Evolutionary conservation across 2,888 invertebrate species (phyloP).

Genomic region (Lithophane ornitopus): DNA sequence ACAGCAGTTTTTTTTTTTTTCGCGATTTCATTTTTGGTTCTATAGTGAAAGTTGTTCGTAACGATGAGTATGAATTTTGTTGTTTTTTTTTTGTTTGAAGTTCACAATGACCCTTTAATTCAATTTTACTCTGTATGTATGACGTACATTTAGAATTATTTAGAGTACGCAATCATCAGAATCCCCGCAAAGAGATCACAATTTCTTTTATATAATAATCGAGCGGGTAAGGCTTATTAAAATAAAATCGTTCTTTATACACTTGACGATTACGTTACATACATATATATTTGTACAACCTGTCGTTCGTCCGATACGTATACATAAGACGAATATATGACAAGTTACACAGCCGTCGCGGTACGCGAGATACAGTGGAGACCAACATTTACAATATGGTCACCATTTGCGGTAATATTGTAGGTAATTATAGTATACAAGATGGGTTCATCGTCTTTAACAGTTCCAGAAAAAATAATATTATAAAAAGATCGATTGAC

Average conservation of each 20-base stretch:
- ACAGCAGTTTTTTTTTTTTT: too few relatives aligned
- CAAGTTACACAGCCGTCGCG: slow-evolving; percentile 64
- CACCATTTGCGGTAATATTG: slow-evolving; percentile 15
- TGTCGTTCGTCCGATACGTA: slow-evolving; percentile 29
- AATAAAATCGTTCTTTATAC: slow-evolving; percentile 44
- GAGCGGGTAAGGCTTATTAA: slow-evolving; percentile 50
- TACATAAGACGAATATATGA: slow-evolving; percentile 43
- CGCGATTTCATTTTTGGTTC: too few relatives aligned
- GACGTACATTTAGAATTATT: slow-evolving; percentile 33
- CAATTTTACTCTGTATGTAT: slow-evolving; percentile 21
- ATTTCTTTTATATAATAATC: slow-evolving; percentile 54
- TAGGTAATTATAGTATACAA: slow-evolving; percentile 22
- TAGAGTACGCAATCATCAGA: slow-evolving; percentile 37
- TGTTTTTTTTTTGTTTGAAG: too few relatives aligned
- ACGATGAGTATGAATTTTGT: too few relatives aligned
- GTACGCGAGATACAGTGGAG: slow-evolving; percentile 48
- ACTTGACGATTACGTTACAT: slow-evolving; percentile 42
- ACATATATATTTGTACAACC: slow-evolving; percentile 47
- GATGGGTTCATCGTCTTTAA: slow-evolving; percentile 12
- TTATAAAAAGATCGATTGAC: slow-evolving; percentile 12
- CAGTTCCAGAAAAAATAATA: slow-evolving; percentile 1
- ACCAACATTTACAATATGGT: slow-evolving; percentile 29
- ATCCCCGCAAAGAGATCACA: slow-evolving; percentile 62
- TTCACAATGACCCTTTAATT: too few relatives aligned
- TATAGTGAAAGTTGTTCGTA: too few relatives aligned